phyloP scores from a whole-genome alignment of 2,888 invertebrate genomes.

The Polyommatus iphigenia region DNA sequence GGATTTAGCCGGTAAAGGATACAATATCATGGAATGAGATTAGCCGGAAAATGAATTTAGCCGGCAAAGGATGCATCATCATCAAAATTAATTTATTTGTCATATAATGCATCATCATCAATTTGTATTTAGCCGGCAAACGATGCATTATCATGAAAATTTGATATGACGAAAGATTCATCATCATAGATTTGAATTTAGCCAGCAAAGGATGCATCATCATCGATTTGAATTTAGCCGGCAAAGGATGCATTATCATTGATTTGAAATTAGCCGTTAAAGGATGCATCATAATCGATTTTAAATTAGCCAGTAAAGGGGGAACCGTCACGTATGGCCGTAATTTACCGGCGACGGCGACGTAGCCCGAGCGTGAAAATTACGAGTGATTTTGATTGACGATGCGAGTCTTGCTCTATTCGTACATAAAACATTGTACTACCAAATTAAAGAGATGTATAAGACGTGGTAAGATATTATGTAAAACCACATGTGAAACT shows the following conservation, averaged over 20 bases:
- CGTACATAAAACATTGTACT: background rate
- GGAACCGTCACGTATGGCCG: background rate
- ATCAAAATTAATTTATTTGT: background rate
- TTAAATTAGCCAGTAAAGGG: background rate
- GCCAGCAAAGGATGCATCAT: background rate
- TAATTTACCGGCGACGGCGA: constrained; percentile 15
- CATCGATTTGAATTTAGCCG: background rate
- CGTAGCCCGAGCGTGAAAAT: constrained; percentile 23
- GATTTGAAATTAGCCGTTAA: background rate
- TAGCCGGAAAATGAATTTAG: background rate
- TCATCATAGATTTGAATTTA: background rate
- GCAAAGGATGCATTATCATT: background rate
- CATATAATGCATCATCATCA: background rate
- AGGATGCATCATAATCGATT: background rate
- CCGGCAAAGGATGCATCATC: background rate
- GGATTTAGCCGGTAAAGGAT: too few species aligned
- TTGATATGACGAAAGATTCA: background rate
- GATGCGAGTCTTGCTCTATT: background rate
- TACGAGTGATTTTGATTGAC: constrained; percentile 24
- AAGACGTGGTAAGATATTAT: too few species aligned
- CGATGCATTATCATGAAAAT: background rate
- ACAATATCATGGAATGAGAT: background rate
- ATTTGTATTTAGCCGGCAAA: background rate
- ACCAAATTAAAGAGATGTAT: too few species aligned
- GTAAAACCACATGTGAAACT: too few species aligned